phyloP scores from a whole-genome alignment of 2,888 invertebrate genomes.

The Dasysyrphus albostriatus region DNA sequence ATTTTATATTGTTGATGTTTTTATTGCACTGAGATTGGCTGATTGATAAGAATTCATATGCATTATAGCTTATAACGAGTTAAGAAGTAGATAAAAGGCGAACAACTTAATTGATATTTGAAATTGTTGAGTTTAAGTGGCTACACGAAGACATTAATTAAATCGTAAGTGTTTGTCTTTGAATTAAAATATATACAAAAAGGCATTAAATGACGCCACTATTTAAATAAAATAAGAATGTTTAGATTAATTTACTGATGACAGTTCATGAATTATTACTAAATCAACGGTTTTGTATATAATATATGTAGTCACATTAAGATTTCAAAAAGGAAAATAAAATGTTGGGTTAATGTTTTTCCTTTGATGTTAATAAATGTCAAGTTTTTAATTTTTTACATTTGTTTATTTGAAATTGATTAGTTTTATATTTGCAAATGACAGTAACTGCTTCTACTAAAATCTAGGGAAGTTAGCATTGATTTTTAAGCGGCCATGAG shows the following conservation, averaged over 20 bases:
- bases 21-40: slow-evolving; percentile 22
- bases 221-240: background rate
- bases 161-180: slow-evolving; percentile 25
- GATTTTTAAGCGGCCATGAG: too few species aligned
- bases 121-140: slow-evolving; percentile 21
- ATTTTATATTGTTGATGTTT: background rate
- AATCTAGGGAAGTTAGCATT: too few species aligned
- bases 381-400: too few species aligned
- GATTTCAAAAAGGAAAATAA: too few species aligned
- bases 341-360: too few species aligned
- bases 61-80: slow-evolving; percentile 58
- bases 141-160: slow-evolving; percentile 13
- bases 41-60: slow-evolving; percentile 54
- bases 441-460: too few species aligned
- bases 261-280: background rate
- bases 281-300: too few species aligned
- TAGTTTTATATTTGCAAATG: too few species aligned
- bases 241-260: background rate
- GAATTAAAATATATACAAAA: background rate
- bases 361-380: too few species aligned
- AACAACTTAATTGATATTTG: slow-evolving; percentile 54
- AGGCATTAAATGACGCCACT: slow-evolving; percentile 18
- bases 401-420: too few species aligned
- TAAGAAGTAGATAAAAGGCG: slow-evolving; percentile 35
- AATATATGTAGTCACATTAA: too few species aligned